Evolutionary conservation across 2,888 invertebrate species (phyloP).

Genomic region (Poecilus cupreus): DNA sequence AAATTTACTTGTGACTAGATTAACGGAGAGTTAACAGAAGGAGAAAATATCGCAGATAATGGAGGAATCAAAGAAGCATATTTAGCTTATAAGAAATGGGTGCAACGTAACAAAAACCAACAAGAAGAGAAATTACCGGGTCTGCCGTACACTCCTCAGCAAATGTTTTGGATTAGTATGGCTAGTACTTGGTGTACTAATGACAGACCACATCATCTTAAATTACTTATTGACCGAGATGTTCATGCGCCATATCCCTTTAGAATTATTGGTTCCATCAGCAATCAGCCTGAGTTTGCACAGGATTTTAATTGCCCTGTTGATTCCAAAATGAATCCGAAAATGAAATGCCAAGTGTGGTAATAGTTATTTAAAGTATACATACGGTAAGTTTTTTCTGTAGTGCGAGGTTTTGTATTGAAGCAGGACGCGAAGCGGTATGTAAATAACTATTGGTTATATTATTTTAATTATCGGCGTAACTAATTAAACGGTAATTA

Average conservation of each 20-base stretch:
- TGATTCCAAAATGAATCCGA: conserved; percentile 79
- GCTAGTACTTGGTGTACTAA: conserved; percentile 93
- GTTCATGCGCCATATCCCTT: conserved; percentile 81
- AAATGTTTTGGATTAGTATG: conserved; percentile 78
- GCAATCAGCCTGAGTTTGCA: conserved; percentile 79
- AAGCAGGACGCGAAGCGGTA: too few species aligned
- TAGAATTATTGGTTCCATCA: conserved; percentile 78
- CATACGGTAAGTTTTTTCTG: too few species aligned
- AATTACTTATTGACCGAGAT: conserved; percentile 86
- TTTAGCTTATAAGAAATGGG: conserved; percentile 85
- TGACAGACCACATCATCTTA: conserved; percentile 80
- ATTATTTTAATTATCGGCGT: too few species aligned
- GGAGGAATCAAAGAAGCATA: conserved; percentile 95
- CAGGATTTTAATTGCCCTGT: conserved; percentile 78
- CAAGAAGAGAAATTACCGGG: conserved; percentile 67
- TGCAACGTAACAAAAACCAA: conserved; percentile 73
- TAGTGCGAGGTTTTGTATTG: too few species aligned
- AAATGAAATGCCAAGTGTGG: conserved; percentile 79
- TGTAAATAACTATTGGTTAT: too few species aligned
- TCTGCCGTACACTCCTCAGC: conserved; percentile 1
- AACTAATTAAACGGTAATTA: too few species aligned
- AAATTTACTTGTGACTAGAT: conserved; percentile 76
- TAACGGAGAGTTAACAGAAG: conserved; percentile 93
- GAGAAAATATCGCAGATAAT: conserved; percentile 97
- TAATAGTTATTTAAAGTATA: too few species aligned